These are phyloP conservation scores for Drosophila bifasciata DNA, from an alignment of 1,140 invertebrate genomes.

Conservation along the genomic window DNA sequence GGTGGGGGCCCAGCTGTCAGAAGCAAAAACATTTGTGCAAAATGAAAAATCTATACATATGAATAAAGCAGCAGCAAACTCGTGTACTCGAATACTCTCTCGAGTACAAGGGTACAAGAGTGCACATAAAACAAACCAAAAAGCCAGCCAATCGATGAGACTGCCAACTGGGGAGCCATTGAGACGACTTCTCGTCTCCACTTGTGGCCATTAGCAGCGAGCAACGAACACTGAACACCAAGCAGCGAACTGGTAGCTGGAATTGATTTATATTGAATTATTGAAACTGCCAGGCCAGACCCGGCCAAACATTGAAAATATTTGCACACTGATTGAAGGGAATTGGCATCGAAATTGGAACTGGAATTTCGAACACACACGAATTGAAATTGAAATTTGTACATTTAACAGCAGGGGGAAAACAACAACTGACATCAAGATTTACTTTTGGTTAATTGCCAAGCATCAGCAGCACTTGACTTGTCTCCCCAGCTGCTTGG, in stretches of 20 bases:
- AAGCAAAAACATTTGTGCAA: conserved; percentile 61
- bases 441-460: conserved; percentile 61
- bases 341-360: conserved; percentile 29
- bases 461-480: conserved; percentile 1
- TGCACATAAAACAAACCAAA: conserved; percentile 9
- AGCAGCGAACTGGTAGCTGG: conserved; percentile 40
- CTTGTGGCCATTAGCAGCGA: conserved; percentile 59
- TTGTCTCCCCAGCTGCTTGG: too few species aligned
- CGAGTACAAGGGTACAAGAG: conserved; percentile 10
- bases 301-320: conserved; percentile 14
- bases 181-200: conserved; percentile 52
- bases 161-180: conserved; percentile 33
- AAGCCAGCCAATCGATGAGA: conserved; percentile 20
- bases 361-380: background rate
- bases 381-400: conserved; percentile 44
- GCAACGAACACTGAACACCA: background rate
- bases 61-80: conserved; percentile 34
- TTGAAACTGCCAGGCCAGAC: conserved; percentile 31
- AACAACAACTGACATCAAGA: conserved; percentile 32
- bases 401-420: conserved; percentile 16
- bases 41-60: conserved; percentile 54
- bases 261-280: conserved; percentile 67
- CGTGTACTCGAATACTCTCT: conserved; percentile 33
- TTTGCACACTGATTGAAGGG: conserved; percentile 61
- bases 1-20: too few species aligned